Evolutionary conservation across 2,888 invertebrate genomes (phyloP), one percentile per base, ranked within the genome.

Genomic region (Girardia tigrina): DNA sequence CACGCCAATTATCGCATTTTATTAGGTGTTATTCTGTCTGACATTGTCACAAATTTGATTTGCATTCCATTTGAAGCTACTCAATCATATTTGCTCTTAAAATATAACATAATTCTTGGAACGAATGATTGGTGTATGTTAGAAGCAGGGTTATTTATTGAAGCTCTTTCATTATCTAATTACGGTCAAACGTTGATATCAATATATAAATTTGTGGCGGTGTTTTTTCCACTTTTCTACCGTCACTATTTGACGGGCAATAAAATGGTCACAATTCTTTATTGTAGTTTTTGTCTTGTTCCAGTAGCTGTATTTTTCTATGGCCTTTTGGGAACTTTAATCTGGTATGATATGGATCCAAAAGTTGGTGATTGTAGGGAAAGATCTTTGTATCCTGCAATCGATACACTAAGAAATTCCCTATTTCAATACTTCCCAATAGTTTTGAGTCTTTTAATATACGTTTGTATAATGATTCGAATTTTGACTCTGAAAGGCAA

Each of bases 141-240:
- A n/a, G 56, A 56, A 16, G 56, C 56, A 6, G 56, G 56, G 23
- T 56, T 56, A 56, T 56, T 56, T 56, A 56, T 56, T 12, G 56
- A 56, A 56, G 4, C n/a, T n/a, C 56, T 56, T 56, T 56, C 56
- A n/a, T 56, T 56, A n/a, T 56, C 56, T 56, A 56, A 56, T 56
- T 56, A 56, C n/a, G 56, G 56, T 56, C 56, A 56, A n/a, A 56
- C 56, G n/a, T n/a, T 56, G 4, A 6, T 56, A n/a, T 56, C 56
- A 56, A 56, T 56, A 8, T 56, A 56, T n/a, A 56, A 56, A 16
- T 56, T 56, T 56, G n/a, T 56, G n/a, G 56, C 56, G 4, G 56
- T 56, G 23, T 56, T 56, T 56, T 56, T 56, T 16, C 56, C 56
- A 16, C 4, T 56, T 12, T 56, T 56, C 23, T 56, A 56, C n/a